phyloP scores from a whole-genome alignment of 2,797 vertebrate genomes.

The Calcarius lapponicus region DNA sequence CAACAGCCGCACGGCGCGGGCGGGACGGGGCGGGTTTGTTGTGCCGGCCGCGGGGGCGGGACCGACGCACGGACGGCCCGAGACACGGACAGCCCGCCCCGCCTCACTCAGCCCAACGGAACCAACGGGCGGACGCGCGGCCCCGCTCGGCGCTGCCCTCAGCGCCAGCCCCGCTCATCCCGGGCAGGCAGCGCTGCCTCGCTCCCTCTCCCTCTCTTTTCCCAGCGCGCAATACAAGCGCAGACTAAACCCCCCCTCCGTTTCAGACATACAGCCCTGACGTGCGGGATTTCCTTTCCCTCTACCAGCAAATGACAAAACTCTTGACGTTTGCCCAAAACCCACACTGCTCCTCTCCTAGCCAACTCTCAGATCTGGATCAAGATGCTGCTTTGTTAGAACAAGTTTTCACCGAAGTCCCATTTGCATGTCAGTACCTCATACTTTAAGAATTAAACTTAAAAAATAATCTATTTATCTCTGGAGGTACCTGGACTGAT shows the following conservation, averaged over 20 bases:
- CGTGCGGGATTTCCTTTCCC: background rate
- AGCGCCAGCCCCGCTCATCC: fast-evolving
- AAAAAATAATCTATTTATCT: background rate
- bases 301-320: background rate
- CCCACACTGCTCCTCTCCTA: background rate
- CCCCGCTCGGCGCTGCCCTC: background rate
- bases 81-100: background rate
- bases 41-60: background rate
- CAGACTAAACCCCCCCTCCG: fast-evolving
- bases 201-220: fast-evolving
- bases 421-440: background rate
- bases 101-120: background rate
- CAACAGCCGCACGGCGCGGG: background rate
- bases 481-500: background rate
- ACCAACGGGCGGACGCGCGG: background rate
- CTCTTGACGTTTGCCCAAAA: background rate
- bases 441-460: background rate
- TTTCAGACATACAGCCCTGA: background rate
- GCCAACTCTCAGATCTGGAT: background rate
- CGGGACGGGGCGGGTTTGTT: background rate
- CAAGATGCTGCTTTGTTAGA: background rate
- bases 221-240: fast-evolving
- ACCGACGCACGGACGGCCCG: background rate
- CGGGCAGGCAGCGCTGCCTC: fast-evolving
- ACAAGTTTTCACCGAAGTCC: background rate